Base-by-base conservation (phyloP, 1,140 invertebrate species). In the Papilio dardanus region DNA sequence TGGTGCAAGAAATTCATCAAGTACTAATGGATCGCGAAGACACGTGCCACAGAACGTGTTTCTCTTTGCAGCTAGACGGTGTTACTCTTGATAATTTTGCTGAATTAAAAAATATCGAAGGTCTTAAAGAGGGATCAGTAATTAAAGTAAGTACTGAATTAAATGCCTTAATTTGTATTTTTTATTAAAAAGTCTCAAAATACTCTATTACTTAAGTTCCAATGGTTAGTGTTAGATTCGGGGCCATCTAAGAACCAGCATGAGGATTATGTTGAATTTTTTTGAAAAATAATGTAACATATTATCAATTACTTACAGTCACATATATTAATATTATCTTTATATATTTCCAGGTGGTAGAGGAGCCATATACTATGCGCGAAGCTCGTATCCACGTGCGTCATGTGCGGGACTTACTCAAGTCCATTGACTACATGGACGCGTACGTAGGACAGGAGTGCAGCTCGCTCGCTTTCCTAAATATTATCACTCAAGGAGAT, bases 1-100 rank as follows among this genome's bases (percentile, higher is more conserved):
- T 99, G 46, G 98, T 99, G 0, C 99, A 99, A 95, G 99, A 99
- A 95, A 99, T 99, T 69, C 98, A 99, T 91, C 99, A 99, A 93
- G 94, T 99, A 68, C 93, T 99, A 8, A 99, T 99, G 98, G 99
- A 99, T 89, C 94, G 98, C 37, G 99, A 99, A 92, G 99, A 99
- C 86, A 99, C 98, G 0, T 99, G 99, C 86, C 99, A 99, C 86
- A 94, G 99, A 30, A 99, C 99, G 1, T 99, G 99, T 88, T 99
- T 99, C 90, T 99, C 98, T 0, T 94, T 99, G 8, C 98, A 99
- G 93, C 93, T 99, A 5, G 98, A 99, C 86, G 98, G 97, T 10
- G 96, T 96, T 68, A 99, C 98, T 3, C 94, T 99, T 54, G 99
- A 99, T 89, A 99, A 99, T 92, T 99, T 99, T 94, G 97, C 98